Conservation (phyloP, 2,113 vertebrate genomes). For the Peromyscus leucopus region DNA sequence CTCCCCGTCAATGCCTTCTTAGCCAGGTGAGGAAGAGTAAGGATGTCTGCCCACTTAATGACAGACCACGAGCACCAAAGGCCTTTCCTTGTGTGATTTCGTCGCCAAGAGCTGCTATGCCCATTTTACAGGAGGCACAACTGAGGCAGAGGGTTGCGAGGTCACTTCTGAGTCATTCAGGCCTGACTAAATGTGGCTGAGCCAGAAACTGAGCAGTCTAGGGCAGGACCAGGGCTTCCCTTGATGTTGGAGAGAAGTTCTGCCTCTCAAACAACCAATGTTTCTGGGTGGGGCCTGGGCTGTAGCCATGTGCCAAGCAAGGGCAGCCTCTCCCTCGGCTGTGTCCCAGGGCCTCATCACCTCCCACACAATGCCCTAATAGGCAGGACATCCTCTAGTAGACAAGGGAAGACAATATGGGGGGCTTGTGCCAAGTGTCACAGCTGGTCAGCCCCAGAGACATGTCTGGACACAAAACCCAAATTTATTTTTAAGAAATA, state of each 20-base stretch:
- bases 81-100: slow-evolving; percentile 41
- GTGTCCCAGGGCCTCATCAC: neutral
- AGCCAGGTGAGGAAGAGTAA: neutral
- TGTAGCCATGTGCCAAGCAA: neutral
- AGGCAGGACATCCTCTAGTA: slow-evolving; percentile 7
- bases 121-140: slow-evolving; percentile 65
- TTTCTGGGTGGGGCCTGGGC: neutral
- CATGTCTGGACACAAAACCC: neutral
- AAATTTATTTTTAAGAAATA: neutral
- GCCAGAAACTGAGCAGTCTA: neutral
- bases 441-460: neutral
- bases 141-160: slow-evolving; percentile 22
- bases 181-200: neutral
- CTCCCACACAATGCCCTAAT: neutral
- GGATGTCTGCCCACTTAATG: neutral
- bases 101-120: neutral
- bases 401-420: neutral
- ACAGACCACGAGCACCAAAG: neutral
- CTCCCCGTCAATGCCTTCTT: neutral
- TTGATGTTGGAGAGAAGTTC: neutral
- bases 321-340: neutral
- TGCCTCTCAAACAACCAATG: neutral
- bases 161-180: slow-evolving; percentile 63
- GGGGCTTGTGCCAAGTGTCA: neutral
- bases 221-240: neutral